Evolutionary conservation across 2,797 vertebrate species (phyloP), one percentile per base, ranked within the genome.

Genomic region (Petrocephalus schoutedeni): DNA sequence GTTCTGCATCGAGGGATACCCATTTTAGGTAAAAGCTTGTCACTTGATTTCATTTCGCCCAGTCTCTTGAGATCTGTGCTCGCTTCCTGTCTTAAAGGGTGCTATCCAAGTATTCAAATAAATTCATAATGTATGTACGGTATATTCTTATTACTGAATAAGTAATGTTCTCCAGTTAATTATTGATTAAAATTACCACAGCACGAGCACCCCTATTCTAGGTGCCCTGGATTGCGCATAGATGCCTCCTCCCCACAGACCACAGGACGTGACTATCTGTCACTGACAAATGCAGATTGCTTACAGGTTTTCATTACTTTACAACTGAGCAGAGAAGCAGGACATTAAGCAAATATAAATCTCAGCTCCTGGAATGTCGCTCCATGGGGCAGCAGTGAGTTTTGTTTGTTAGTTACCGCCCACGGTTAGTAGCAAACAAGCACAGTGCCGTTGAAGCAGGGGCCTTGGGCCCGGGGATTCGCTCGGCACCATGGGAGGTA

Each of bases 71-170:
- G 36, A 80, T 80, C 41, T 49, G 19, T 80, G 41, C 74, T 45
- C 16, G n/a, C 41, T 80, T 80, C 74, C 74, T 80, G 28, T 74
- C 36, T 74, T 19, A 74, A 74, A 74, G 67, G 67, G 67, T 74
- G 74, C 74, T 80, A 80, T 80, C 74, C 74, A 80, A 49, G 36
- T 49, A 80, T 80, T 80, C 41, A 80, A 80, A 80, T 80, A 80
- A 80, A 80, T 80, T 80, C 36, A 19, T 49, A 80, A 45, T 80
- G 74, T 56, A 56, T 56, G 8, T 80, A 49, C 41, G 3, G 41
- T 49, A 49, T 80, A 74, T 41, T 74, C 67, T 36, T 74, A 74
- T 74, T 74, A 49, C 19, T 45, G 74, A 80, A 45, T 80, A 49
- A 80, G 74, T 49, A 80, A 80, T 80, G 74, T 80, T 80, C 74